Base-by-base conservation (phyloP, 2,888 invertebrate genomes). In the Osedax fenrisi region DNA sequence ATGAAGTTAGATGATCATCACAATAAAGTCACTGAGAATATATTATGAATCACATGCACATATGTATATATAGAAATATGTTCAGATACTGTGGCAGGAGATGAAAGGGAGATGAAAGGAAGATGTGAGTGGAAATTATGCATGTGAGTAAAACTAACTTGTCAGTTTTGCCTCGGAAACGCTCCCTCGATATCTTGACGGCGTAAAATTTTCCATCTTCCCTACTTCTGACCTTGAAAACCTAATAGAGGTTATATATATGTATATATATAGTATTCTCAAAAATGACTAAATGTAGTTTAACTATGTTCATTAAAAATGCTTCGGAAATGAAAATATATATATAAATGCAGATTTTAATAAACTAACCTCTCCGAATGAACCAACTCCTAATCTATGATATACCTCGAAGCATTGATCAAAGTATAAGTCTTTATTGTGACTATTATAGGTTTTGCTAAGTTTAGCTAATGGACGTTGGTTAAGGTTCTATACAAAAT, bases 131-230 rank as follows among this genome's bases (percentile, higher is more conserved):
- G n/a, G n/a, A 41, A 5, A 41, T 41, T 41, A 41, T 17, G 17
- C 5, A 17, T 5, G 5, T 17, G 17, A 10, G 17, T 41, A 41
- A 17, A 5, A 41, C 41, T 41, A 41, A 87, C 81, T 88, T 85
- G 80, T 89, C 89, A 26, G 85, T 85, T 78, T 87, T 86, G 76
- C 88, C 88, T 17, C 88, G 85, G 80, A 88, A 89, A 68, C 87
- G 82, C 77, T 89, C 88, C 78, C 88, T 86, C 0, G 89, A 88
- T 79, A 88, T 87, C 83, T 91, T 91, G 0, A 91, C 87, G 0
- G 91, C 91, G 85, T 90, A 91, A 67, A 86, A 83, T 62, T 86
- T 84, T 0, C 88, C 88, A 84, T 90, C 90, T 78, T 89, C 89
- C 77, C 86, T 87, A 77, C 88, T 88, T 75, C 86, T 85, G 0